phyloP scores from a whole-genome alignment of 2,888 invertebrate species.

The Lobophora halterata region DNA sequence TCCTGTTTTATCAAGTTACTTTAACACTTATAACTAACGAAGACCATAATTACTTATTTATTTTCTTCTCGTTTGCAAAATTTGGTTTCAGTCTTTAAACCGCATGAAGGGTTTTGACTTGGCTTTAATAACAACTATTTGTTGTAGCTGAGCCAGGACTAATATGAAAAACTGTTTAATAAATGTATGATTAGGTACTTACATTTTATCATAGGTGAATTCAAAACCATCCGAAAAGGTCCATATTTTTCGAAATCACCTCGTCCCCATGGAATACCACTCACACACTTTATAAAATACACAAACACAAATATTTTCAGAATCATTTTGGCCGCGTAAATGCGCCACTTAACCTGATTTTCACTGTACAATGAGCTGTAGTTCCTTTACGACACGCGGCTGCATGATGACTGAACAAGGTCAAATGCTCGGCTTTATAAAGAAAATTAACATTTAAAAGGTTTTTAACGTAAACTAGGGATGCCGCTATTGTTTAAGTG shows the following conservation, averaged over 20 bases:
- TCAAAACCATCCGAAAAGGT: constrained; percentile 56
- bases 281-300: constrained; percentile 30
- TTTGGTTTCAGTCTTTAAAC: too few species aligned
- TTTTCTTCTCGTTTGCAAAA: too few species aligned
- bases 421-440: constrained; percentile 8
- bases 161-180: too few species aligned
- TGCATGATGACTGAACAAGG: constrained; percentile 11
- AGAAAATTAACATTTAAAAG: neutral
- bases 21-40: too few species aligned
- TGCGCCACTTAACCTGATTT: constrained; percentile 1
- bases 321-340: constrained; percentile 19
- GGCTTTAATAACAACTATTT: too few species aligned
- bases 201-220: constrained; percentile 64
- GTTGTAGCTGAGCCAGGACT: too few species aligned
- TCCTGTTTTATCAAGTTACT: too few species aligned
- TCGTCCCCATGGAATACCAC: constrained; percentile 45
- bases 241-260: constrained; percentile 66
- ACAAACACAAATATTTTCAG: constrained; percentile 32
- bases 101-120: too few species aligned
- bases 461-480: constrained; percentile 2
- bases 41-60: too few species aligned
- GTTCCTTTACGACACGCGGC: constrained; percentile 9
- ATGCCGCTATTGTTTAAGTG: too few species aligned
- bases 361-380: constrained; percentile 1
- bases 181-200: constrained; percentile 36